Evolutionary conservation across 2,888 invertebrate species (phyloP), one percentile per base, ranked within the genome.

Genomic region (Chrysomela aeneicollis): DNA sequence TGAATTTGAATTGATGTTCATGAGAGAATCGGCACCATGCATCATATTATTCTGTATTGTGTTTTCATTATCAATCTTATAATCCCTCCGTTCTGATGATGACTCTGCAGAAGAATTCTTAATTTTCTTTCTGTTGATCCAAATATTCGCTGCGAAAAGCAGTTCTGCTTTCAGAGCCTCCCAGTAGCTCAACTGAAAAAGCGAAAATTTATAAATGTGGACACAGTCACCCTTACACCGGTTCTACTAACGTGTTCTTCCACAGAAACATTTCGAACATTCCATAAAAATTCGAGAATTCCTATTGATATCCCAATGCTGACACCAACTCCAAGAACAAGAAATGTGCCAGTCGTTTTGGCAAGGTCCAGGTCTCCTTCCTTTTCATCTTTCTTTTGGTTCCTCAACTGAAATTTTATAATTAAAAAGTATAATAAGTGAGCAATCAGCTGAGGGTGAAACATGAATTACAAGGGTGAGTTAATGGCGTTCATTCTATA

Each of bases 321-420:
- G 42, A 92, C 88, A 0, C 95, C 95, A 10, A 87, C 82, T 1
- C 90, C 88, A 5, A 97, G 84, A 2, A 96, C 94, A 26, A 95
- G 85, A 79, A 96, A 97, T 50, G 96, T 94, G 75, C 97, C 96
- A 71, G 94, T 95, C 0, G 95, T 94, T 80, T 96, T 95, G 66
- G 89, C 88, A 83, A 97, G 86, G 62, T 91, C 91, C 35, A 95
- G 59, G 57, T 63, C 67, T 17, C 42, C 53, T 30, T 61, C 61
- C 21, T 67, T 65, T 1, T 61, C 60, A 46, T 61, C 66, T 50
- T 67, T 63, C 32, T 37, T 50, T 10, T 50, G 15, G 58, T 59
- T 61, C 50, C 61, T 51, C 9, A 30, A 12, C 65, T 65, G 47
- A n/a, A 65, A 65, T 42, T 3, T 6, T 1, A 15, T 42, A 12